Evolutionary conservation across 2,797 vertebrate genomes (phyloP).

Genomic region (Botia almorhae): DNA sequence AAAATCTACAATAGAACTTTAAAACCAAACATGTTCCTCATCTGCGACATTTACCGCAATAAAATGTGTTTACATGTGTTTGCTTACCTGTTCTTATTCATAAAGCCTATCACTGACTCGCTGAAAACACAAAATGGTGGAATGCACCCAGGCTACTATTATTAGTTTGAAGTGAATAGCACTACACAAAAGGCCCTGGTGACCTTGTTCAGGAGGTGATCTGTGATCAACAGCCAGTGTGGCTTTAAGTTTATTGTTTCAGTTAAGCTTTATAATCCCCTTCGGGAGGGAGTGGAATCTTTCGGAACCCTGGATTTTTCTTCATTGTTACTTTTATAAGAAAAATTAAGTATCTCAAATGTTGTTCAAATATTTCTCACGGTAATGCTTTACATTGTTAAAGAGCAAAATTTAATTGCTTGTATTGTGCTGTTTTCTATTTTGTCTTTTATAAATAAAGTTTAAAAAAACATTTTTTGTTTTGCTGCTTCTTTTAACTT

Average conservation of each 20-base stretch:
- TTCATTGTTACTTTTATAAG: constrained; percentile 1
- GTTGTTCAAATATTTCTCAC: constrained; percentile 7
- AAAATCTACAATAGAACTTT: neutral
- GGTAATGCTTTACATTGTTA: neutral
- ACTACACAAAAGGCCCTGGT: constrained; percentile 30
- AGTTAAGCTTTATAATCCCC: constrained; percentile 37
- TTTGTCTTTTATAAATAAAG: neutral
- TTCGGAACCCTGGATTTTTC: constrained; percentile 26
- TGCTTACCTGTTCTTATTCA: constrained; percentile 44
- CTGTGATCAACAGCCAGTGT: constrained; percentile 16
- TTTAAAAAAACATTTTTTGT: neutral
- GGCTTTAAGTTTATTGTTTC: constrained; percentile 41
- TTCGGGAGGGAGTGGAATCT: constrained; percentile 18
- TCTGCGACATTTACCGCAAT: neutral
- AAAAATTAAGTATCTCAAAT: constrained; percentile 3
- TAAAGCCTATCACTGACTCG: constrained; percentile 17
- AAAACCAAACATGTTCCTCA: neutral
- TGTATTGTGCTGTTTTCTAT: neutral
- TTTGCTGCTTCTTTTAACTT: neutral
- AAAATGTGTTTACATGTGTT: constrained; percentile 23
- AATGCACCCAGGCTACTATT: constrained; percentile 26
- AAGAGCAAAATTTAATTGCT: neutral
- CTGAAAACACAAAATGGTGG: constrained; percentile 28
- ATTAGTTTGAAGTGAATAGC: constrained; percentile 29
- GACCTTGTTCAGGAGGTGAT: constrained; percentile 36